Conservation (phyloP, 2,113 vertebrate species). For the Ascaphus truei region DNA sequence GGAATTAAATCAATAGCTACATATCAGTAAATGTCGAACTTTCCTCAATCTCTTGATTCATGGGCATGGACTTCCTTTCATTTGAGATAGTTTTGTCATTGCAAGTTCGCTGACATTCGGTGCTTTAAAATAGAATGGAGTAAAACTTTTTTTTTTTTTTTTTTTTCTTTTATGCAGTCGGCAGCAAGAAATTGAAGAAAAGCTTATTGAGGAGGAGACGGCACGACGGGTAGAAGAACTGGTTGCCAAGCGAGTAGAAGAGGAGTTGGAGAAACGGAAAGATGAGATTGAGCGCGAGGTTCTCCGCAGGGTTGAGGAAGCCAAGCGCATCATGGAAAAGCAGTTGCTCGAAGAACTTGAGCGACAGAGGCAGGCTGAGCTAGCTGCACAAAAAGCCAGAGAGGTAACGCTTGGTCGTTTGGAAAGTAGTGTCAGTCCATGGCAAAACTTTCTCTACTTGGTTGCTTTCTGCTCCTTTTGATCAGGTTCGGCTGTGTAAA, state of each 20-base stretch:
- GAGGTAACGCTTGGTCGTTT: conserved; percentile 99
- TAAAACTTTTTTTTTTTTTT: conserved; percentile 17
- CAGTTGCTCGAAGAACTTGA: conserved; percentile 99
- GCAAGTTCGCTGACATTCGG: too few species aligned
- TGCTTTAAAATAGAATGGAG: too few species aligned
- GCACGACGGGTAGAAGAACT: conserved; percentile 95
- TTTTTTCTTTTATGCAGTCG: conserved; percentile 57
- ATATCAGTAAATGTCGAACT: too few species aligned
- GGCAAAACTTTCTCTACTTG: conserved; percentile 82
- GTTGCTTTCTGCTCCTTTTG: conserved; percentile 64
- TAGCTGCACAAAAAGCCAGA: conserved; percentile 95
- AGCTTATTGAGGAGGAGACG: conserved; percentile 97
- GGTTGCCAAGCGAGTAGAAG: conserved; percentile 94
- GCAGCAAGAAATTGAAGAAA: conserved; percentile 98
- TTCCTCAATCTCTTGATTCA: too few species aligned
- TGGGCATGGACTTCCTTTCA: too few species aligned
- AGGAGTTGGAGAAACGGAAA: conserved; percentile 95
- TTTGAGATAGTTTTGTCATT: too few species aligned
- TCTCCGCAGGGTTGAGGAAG: conserved; percentile 94
- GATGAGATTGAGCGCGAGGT: conserved; percentile 98
- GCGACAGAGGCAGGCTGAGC: conserved; percentile 95
- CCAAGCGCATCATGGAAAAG: conserved; percentile 98
- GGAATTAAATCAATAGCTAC: too few species aligned
- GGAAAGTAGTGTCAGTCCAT: conserved; percentile 91
- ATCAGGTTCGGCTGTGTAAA: too few species aligned